Base-by-base conservation (phyloP, 2,797 vertebrate species). In the Parambassis ranga region DNA sequence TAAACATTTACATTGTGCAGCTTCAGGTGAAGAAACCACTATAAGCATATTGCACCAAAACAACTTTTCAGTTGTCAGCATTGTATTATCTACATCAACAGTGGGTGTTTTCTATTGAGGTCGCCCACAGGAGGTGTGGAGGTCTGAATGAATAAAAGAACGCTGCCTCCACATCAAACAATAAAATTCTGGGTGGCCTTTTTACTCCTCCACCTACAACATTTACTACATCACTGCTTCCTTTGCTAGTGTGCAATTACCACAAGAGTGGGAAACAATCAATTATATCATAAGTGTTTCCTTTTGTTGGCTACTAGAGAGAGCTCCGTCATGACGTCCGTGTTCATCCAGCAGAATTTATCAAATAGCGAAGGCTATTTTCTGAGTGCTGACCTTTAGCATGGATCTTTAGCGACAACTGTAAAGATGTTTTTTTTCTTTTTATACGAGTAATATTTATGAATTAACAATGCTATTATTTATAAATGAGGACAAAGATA, bases 351-450 rank as follows among this genome's bases (percentile, higher is more conserved):
- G 19, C 48, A 44, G 31, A 65, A 30, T 50, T 59, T 41, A 32
- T 19, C 50, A 63, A 57, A 28, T 31, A 23, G 47, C 37, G 30
- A 36, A 55, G 1, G 1, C 18, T 2, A 20, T 24, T 58, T 38
- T 56, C 22, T 32, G 13, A 56, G 37, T 36, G 43, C 9, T 62
- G 75, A 64, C 65, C 65, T 75, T 77, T 48, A 35, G 23, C 10
- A 16, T 33, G 10, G 4, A 52, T 31, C 18, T 16, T 56, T 32
- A 9, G 10, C 20, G 22, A 64, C 7, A 7, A 58, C n/a, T 39
- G 8, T 42, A 16, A 23, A 8, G 11, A 41, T n/a, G 22, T 39
- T 30, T 18, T 16, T 35, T 67, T 13, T 43, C 19, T 44, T 19
- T 51, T 50, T 22, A 7, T 35, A 0, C 1, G 1, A 16, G 9